Conservation (phyloP, 2,113 vertebrate genomes). For the Spermophilus dauricus region DNA sequence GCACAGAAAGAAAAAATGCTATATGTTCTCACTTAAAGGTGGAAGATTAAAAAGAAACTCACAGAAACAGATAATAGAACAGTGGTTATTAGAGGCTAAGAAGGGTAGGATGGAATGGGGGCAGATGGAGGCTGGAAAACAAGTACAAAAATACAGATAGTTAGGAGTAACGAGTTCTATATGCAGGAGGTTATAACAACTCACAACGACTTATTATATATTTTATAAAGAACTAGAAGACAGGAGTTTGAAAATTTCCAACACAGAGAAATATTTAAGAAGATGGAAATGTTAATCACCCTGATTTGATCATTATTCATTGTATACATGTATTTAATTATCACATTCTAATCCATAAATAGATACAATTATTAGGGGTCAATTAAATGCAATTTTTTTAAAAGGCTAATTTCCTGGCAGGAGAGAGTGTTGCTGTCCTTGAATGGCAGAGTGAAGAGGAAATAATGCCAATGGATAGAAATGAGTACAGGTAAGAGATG, state of each 20-base stretch:
- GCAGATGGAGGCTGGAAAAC: neutral
- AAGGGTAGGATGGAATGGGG: neutral
- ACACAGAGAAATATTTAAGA: neutral
- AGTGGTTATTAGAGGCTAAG: neutral
- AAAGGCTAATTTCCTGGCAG: neutral
- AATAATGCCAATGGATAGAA: neutral
- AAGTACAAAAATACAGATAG: neutral
- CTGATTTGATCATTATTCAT: neutral
- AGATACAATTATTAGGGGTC: neutral
- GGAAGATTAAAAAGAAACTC: neutral
- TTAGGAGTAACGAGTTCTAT: neutral
- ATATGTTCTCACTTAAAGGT: neutral
- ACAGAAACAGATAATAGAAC: neutral
- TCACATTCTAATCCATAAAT: neutral
- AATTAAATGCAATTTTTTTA: neutral
- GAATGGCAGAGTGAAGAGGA: neutral
- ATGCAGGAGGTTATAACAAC: rapidly evolving
- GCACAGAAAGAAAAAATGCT: neutral
- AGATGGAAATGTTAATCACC: neutral
- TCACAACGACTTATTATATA: neutral
- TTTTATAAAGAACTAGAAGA: neutral
- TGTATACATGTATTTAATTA: neutral
- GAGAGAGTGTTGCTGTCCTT: neutral
- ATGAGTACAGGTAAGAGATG: neutral
- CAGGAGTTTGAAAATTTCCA: neutral